Conservation (phyloP, 2,888 invertebrate species). For the Hydrotaea diabolus region DNA sequence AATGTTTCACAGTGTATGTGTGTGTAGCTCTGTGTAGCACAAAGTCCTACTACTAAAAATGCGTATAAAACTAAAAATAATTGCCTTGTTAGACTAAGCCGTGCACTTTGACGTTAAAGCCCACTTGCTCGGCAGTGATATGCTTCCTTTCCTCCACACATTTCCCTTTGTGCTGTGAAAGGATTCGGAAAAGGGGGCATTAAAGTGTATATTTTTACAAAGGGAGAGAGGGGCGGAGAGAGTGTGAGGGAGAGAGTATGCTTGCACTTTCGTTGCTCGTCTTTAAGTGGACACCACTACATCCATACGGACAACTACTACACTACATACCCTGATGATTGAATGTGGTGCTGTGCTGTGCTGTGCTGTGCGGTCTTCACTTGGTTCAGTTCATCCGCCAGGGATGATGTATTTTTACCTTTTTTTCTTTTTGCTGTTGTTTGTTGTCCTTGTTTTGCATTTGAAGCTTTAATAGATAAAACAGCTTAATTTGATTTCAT, state of each 20-base stretch:
- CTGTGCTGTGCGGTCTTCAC: neutral
- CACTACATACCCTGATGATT: neutral
- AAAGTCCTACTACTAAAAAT: no score
- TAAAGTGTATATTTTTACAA: no score
- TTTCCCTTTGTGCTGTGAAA: no score
- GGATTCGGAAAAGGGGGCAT: no score
- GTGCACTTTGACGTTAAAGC: neutral
- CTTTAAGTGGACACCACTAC: no score
- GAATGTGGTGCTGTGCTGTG: neutral
- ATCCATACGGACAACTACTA: no score
- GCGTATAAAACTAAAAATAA: conserved; percentile 60
- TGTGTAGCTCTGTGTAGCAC: no score
- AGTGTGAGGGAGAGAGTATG: neutral
- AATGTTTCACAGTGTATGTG: no score
- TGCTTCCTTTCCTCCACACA: no score
- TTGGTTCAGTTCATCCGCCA: neutral
- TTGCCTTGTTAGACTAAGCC: conserved; percentile 48
- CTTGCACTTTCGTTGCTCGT: neutral
- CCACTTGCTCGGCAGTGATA: neutral
- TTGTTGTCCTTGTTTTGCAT: conserved; percentile 23
- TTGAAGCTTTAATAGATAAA: conserved; percentile 41
- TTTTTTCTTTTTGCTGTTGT: conserved; percentile 21
- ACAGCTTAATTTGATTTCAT: conserved; percentile 60
- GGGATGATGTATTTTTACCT: conserved; percentile 19
- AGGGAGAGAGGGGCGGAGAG: no score